Evolutionary conservation across 2,888 invertebrate genomes (phyloP), one percentile per base, ranked within the genome.

Genomic region (Trilocha varians): DNA sequence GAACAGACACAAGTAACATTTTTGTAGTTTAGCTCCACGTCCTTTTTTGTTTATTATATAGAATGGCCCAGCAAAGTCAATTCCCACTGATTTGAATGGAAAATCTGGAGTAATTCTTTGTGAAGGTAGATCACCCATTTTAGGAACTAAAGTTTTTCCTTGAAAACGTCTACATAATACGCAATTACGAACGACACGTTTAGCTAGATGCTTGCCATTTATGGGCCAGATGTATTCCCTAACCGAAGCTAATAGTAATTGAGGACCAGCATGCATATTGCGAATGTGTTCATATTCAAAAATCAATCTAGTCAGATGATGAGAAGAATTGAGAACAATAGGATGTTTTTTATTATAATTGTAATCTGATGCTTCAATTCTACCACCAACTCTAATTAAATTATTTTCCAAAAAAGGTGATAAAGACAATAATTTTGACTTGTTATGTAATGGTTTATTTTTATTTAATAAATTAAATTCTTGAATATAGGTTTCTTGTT

Each of bases 121-220:
- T 1, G 41, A 6, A 5, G 59, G 59, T 15, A 59, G 38, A 13
- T 54, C 39, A 1, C 58, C 62, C 63, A 60, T 61, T 32, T 44
- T 50, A 5, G 55, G 54, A n/a, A 5, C 3, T 14, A 55, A 25
- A 1, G 52, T 54, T 43, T 48, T 43, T 8, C 48, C 55, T n/a
- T 41, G 42, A 3, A 48, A 1, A n/a, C 50, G 47, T 13, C 46
- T 39, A 32, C 56, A 57, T 6, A n/a, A n/a, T 3, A 46, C 36
- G 17, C 55, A 55, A 1, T 44, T 42, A 8, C 40, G 34, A n/a
- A 48, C 50, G n/a, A 48, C 49, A 14, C 43, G 45, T 1, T 54
- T 32, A 2, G 57, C 49, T 2, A 57, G 37, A 8, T 46, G 34
- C 25, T 52, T 36, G 11, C 55, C 52, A 15, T 50, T 50, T 2